phyloP scores from a whole-genome alignment of 2,888 invertebrate genomes.

The Psylliodes chrysocephalus region DNA sequence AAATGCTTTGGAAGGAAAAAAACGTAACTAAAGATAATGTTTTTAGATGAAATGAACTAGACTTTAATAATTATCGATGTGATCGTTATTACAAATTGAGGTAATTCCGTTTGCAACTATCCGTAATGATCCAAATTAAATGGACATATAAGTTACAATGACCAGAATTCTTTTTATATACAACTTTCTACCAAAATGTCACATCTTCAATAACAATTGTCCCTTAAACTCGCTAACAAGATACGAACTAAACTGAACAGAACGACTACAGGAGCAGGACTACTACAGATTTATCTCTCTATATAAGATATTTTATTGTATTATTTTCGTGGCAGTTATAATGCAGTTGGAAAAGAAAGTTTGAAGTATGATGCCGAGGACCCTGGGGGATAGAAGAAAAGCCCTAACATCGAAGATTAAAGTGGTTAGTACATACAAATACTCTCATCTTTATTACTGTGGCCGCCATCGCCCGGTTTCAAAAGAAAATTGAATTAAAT shows the following conservation, averaged over 20 bases:
- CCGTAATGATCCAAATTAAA: slow-evolving; percentile 22
- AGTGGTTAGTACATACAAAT: slow-evolving; percentile 45
- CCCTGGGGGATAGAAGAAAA: slow-evolving; percentile 36
- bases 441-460: slow-evolving; percentile 42
- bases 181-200: slow-evolving; percentile 18
- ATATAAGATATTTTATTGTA: slow-evolving; percentile 34
- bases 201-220: slow-evolving; percentile 20
- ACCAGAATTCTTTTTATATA: slow-evolving; percentile 12
- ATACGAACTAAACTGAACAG: slow-evolving; percentile 16
- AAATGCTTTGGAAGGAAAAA: too few species aligned
- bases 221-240: slow-evolving; percentile 19
- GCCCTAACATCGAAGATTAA: slow-evolving; percentile 42
- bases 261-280: neutral
- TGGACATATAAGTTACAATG: slow-evolving; percentile 22
- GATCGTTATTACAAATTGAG: slow-evolving; percentile 16
- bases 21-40: too few species aligned
- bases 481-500: slow-evolving; percentile 28
- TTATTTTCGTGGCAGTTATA: slow-evolving; percentile 38
- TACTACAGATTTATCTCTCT: slow-evolving; percentile 31
- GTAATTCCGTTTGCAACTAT: slow-evolving; percentile 18
- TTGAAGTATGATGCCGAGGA: slow-evolving; percentile 40
- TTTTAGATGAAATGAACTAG: too few species aligned
- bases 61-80: too few species aligned
- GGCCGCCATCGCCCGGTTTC: slow-evolving; percentile 1
- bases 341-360: slow-evolving; percentile 43